Evolutionary conservation across 2,797 vertebrate genomes (phyloP), one percentile per base, ranked within the genome.

Genomic region (Argyrosomus regius): DNA sequence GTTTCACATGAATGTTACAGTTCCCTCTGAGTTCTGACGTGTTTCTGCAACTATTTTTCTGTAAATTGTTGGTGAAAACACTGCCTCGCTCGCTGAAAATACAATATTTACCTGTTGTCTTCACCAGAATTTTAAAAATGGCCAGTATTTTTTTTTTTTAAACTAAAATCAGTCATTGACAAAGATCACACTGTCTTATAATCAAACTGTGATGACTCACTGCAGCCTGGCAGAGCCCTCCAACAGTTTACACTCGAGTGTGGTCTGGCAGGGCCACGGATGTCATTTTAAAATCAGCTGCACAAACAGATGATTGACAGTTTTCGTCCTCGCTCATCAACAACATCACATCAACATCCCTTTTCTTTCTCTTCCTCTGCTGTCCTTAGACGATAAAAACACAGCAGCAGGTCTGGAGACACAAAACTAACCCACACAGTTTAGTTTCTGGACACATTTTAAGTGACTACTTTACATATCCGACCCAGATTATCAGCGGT

Each of bases 51-150:
- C 13, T 56, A 3, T 45, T 71, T 43, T 6, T 11, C 43, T 58
- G 13, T 66, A 45, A 20, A 50, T 31, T 59, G n/a, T 26, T 3
- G 31, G 5, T 69, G 64, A 50, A 46, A 60, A 56, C 18, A 41
- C 74, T 80, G 70, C 73, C 22, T 58, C 12, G 41, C 65, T 79
- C 73, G 12, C 28, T 5, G 2, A 11, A 56, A 65, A 76, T n/a
- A 46, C 45, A 24, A 17, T 46, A 39, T 41, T 16, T 39, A 16
- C 13, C n/a, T 64, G 18, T 57, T 28, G 22, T 60, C 10, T 41
- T 61, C 22, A 31, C 31, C 52, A 4, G 61, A 0, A 18, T 46
- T 46, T 68, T 0, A 26, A 26, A 48, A 53, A 39, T 18, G 43
- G 62, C 68, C 50, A 77, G 56, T 82, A 61, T 54, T 56, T 81